These are phyloP conservation scores for Achatina immaculata DNA, from an alignment of 1,140 invertebrate genomes.

Conservation along the genomic window DNA sequence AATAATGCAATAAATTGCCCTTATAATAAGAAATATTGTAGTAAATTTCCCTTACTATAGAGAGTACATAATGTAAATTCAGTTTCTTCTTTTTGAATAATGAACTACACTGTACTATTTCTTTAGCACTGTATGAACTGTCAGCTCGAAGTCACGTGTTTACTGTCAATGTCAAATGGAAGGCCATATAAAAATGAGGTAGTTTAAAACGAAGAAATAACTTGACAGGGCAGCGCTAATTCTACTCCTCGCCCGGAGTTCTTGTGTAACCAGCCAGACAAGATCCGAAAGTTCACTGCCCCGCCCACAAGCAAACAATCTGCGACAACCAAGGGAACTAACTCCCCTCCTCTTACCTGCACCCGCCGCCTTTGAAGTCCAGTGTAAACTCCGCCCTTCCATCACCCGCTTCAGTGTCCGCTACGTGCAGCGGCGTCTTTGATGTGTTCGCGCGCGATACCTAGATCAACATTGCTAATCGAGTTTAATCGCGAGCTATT, in stretches of 20 bases:
- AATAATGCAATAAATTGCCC: too few species aligned
- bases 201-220: too few species aligned
- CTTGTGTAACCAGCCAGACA: not conserved
- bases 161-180: too few species aligned
- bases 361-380: constrained; percentile 3
- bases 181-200: too few species aligned
- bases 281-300: not conserved
- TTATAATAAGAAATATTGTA: too few species aligned
- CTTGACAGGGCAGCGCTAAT: not conserved
- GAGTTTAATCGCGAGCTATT: constrained; percentile 30
- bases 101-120: too few species aligned
- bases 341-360: not conserved
- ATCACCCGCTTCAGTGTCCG: not conserved
- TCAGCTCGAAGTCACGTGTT: too few species aligned
- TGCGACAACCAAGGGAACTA: not conserved
- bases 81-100: too few species aligned
- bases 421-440: not conserved
- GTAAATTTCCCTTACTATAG: too few species aligned
- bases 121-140: too few species aligned
- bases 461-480: constrained; percentile 42
- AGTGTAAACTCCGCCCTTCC: not conserved
- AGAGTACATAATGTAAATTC: too few species aligned
- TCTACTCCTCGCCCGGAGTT: not conserved
- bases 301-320: not conserved
- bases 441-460: not conserved